These are phyloP conservation scores for Hemitrygon akajei DNA, from an alignment of 2,797 vertebrate species.

Conservation along the genomic window DNA sequence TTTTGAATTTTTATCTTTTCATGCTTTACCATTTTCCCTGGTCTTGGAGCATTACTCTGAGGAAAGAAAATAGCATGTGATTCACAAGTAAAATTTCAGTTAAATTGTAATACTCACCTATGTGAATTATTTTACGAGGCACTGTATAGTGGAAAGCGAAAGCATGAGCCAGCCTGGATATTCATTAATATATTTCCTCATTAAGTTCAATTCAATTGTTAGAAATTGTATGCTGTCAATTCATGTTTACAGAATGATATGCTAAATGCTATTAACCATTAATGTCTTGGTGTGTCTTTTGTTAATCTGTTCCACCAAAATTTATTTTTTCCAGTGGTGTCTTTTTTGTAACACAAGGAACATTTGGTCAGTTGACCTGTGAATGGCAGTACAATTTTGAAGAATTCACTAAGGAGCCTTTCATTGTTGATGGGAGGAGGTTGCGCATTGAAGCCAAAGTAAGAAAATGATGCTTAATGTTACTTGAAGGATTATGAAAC, in stretches of 20 bases:
- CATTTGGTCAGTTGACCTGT: constrained; percentile 90
- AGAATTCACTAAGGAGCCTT: constrained; percentile 91
- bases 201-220: neutral
- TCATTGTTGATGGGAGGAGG: constrained; percentile 76
- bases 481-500: neutral
- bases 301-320: neutral
- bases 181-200: neutral
- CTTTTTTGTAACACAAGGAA: constrained; percentile 91
- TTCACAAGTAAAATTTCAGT: too few species aligned
- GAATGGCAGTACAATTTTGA: constrained; percentile 95
- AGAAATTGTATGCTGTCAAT: neutral
- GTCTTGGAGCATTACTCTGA: too few species aligned
- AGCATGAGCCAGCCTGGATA: neutral
- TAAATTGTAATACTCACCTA: too few species aligned
- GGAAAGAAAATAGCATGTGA: too few species aligned
- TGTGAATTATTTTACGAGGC: too few species aligned
- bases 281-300: neutral
- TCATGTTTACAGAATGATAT: neutral
- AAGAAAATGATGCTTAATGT: constrained; percentile 37
- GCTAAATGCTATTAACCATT: neutral
- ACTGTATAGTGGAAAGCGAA: neutral
- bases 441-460: constrained; percentile 95
- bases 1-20: too few species aligned
- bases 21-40: too few species aligned
- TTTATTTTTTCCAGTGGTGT: constrained; percentile 66